Percentiles rank a stretch among this genome's conserved stretches.
These are phyloP conservation scores for Hypolimnas misippus DNA, from an alignment of 2,888 invertebrate species.

Conservation along the genomic window DNA sequence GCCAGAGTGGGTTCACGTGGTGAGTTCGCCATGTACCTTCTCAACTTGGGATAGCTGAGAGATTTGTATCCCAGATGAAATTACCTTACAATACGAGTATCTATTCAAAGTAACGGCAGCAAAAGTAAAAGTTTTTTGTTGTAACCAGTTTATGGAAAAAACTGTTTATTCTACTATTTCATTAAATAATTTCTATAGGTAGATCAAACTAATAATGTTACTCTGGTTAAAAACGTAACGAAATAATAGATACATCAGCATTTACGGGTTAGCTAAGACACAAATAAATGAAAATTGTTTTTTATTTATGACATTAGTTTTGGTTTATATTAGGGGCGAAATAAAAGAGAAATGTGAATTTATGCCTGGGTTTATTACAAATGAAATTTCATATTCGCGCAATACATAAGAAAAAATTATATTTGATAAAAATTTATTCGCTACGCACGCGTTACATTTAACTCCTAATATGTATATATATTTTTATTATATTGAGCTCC, in stretches of 20 bases:
- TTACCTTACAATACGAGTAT: background rate
- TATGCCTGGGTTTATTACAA: slow-evolving; percentile 42
- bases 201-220: background rate
- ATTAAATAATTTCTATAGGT: background rate
- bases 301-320: slow-evolving; percentile 29
- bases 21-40: slow-evolving; percentile 79
- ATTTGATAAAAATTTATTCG: slow-evolving; percentile 38
- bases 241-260: background rate
- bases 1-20: slow-evolving; percentile 94
- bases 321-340: slow-evolving; percentile 33
- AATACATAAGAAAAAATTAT: slow-evolving; percentile 32
- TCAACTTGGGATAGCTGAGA: slow-evolving; percentile 40
- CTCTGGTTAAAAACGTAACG: background rate
- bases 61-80: background rate
- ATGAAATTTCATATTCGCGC: slow-evolving; percentile 35
- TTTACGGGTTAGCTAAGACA: background rate
- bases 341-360: slow-evolving; percentile 40
- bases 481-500: slow-evolving; percentile 1
- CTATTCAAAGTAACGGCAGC: background rate
- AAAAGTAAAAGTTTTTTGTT: background rate
- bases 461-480: slow-evolving; percentile 22
- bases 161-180: too few species aligned
- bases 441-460: slow-evolving; percentile 23
- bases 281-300: slow-evolving; percentile 9
- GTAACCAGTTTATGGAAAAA: background rate